Evolutionary conservation across 2,113 vertebrate genomes (phyloP), one percentile per base, ranked within the genome.

Genomic region (Pterocles burchelli): DNA sequence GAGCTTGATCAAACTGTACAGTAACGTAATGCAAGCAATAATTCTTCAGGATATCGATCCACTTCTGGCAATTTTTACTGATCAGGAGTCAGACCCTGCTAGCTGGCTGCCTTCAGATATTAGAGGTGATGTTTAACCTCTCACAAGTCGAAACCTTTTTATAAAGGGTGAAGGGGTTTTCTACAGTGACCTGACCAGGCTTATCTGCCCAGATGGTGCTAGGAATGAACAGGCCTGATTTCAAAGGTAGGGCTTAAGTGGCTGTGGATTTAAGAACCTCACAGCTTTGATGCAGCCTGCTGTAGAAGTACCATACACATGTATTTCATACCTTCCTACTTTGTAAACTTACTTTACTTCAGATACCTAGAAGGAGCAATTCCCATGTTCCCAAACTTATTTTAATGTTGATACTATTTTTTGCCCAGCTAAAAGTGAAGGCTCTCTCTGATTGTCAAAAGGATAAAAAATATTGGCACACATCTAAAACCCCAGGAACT

Each of bases 381-480:
- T 90, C 57, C 41, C 41, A 24, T 43, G 70, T 80, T 90, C 49
- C 49, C 61, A 77, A 90, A 92, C 11, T 85, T 90, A 45, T 77
- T 92, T 88, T 93, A 90, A 84, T 75, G 81, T 90, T 81, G 45
- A 75, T 90, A 29, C 52, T 95, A 54, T 81, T 94, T 93, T 86
- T 86, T 78, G 65, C 45, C 41, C 33, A 82, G 63, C 58, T 87
- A 76, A 87, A 93, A 93, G n/a, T 75, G 57, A 81, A 91, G 70
- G 55, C 7, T 86, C 21, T 72, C 87, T 75, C 66, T 90, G 74
- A 85, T 96, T 76, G 65, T 85, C 68, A 93, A 38, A 85, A 72
- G 16, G 89, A 49, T 65, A 79, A 94, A 91, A 84, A 68, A 78
- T 75, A 84, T 31, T 75, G 65, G n/a, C 52, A 85, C 54, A 88